Base-by-base conservation (phyloP, 2,113 vertebrate species). In the Antigone vipio region DNA sequence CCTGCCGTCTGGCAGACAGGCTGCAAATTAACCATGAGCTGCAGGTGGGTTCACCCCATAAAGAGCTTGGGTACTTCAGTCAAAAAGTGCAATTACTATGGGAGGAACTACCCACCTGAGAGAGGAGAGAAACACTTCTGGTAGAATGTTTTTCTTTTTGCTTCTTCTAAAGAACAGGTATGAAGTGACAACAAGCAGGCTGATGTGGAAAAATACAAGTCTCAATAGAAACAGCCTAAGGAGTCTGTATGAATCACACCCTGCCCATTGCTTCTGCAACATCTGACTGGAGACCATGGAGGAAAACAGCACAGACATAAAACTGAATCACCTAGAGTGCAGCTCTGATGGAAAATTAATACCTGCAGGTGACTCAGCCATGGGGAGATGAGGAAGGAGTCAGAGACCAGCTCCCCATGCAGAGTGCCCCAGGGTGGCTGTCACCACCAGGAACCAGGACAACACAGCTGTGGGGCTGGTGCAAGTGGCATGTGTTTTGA, bases 81-180 rank as follows among this genome's bases (percentile, higher is more conserved):
- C 29, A 82, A 64, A 68, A 78, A 63, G 2, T 19, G 3, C 1
- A 1, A 27, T 63, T 69, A 44, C 63, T 66, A 15, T 0, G 1
- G 21, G 72, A 88, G 11, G 13, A 75, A 29, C 44, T 27, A 22
- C 11, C 2, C 12, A 7, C 42, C 45, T 42, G 18, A 78, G n/a
- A 78, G 15, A 71, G 22, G 5, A 74, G 64, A 50, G 26, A 59
- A 7, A 44, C 7, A 12, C 2, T 91, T 81, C 56, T 20, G 13
- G 14, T 40, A 55, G 87, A 40, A 11, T 20, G 2, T 5, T 68
- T 82, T 78, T 55, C 44, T 6, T 91, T 84, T 71, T 84, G 26
- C 15, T 64, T 71, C 42, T 84, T 68, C 62, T 68, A 34, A 82
- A 53, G 32, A 62, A 50, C 5, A 62, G 29, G 35, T n/a, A 62